Evolutionary conservation across 2,113 vertebrate species (phyloP), one percentile per base, ranked within the genome.

Genomic region (Laticauda colubrina): DNA sequence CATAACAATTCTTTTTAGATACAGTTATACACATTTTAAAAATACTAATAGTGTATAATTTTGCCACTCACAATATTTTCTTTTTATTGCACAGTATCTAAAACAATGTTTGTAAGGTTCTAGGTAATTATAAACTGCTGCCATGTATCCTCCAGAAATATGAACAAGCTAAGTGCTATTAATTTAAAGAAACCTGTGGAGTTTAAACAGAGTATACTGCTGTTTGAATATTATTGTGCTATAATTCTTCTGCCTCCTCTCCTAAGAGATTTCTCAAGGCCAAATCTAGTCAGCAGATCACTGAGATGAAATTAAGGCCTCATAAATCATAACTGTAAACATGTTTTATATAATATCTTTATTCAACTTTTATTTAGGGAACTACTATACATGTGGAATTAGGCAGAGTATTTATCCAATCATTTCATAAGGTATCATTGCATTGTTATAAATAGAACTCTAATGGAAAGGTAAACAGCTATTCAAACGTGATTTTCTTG

Each of bases 161-260:
- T 91, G 69, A 93, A 56, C 89, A 26, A 91, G 88, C 45, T 91
- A 93, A 91, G 88, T 91, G 90, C 55, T 89, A 91, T 93, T 91
- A 93, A 88, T 91, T 93, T 91, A 89, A 91, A 93, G 90, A 81
- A 91, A 93, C 93, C 86, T 89, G 90, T 81, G 45, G 90, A 29
- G 90, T 91, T 91, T 91, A 91, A 85, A 93, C 88, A 64, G 88
- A 91, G 87, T 86, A 89, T 61, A 43, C 51, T 61, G 87, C 93
- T 91, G 75, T 86, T 87, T 86, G 69, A 64, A 91, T 64, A 64
- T 54, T 86, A 89, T 85, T 85, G 93, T 69, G 93, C 34, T 89
- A 93, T 93, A 89, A 91, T 89, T 93, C 69, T 91, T 89, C 48
- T 86, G 34, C 23, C 88, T 93, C 61, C 75, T 93, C 87, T 75